Percentiles rank a stretch among this genome's conserved stretches.
phyloP scores from a whole-genome alignment of 2,797 vertebrate genomes.

The Oryzias dopingdopingensis region DNA sequence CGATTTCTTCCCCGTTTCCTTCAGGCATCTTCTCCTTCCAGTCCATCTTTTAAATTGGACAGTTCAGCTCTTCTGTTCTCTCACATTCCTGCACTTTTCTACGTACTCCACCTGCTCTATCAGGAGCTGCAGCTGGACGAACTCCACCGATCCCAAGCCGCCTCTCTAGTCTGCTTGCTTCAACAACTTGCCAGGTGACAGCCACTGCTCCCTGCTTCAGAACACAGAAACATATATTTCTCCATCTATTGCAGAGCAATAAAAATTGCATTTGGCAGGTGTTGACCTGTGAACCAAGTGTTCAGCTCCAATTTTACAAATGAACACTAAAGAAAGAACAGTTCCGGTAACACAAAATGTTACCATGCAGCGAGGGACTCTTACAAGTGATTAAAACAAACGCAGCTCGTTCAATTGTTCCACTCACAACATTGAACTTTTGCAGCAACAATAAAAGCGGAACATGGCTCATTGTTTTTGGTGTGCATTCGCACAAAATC shows the following conservation, averaged over 20 bases:
- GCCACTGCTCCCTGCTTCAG: too few species aligned
- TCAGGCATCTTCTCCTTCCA: conserved; percentile 38
- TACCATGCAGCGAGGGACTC: conserved; percentile 3
- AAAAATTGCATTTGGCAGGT: neutral
- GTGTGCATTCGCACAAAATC: conserved; percentile 20
- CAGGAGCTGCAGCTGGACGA: conserved; percentile 95
- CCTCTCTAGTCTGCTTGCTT: conserved; percentile 86
- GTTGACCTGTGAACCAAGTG: neutral
- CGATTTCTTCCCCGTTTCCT: neutral
- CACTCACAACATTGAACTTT: conserved; percentile 6
- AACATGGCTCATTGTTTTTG: conserved; percentile 33
- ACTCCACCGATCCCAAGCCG: conserved; percentile 87
- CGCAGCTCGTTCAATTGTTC: conserved; percentile 6
- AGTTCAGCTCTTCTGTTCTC: conserved; percentile 88
- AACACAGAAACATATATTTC: too few species aligned
- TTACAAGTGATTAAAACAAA: conserved; percentile 13
- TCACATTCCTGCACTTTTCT: conserved; percentile 92
- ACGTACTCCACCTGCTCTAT: conserved; percentile 92
- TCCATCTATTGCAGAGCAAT: neutral
- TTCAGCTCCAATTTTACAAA: neutral
- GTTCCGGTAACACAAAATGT: conserved; percentile 4
- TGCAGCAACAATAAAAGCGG: conserved; percentile 9
- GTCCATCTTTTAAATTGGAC: conserved; percentile 81
- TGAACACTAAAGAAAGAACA: neutral
- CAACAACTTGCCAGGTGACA: conserved; percentile 92